Base-by-base conservation (phyloP, 1,140 invertebrate genomes). In the Seison nebaliae region DNA sequence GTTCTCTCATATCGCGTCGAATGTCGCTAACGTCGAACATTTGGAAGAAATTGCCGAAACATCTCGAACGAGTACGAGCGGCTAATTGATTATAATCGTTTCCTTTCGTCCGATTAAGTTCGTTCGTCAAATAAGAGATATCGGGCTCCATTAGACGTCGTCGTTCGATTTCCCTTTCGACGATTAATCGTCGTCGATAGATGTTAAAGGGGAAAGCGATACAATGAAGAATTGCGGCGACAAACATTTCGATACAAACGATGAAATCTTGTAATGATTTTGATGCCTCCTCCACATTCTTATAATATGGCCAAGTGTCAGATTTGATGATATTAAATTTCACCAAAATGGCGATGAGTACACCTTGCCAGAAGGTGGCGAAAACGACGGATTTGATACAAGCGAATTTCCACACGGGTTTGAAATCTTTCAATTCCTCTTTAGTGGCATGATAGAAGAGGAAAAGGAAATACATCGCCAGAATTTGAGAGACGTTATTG, bases 341-440 rank as follows among this genome's bases (percentile, higher is more conserved):
- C 1, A 77, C 76, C 45, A 86, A 60, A 43, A 78, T 66, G 47
- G 76, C 72, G 40, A 91, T 79, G 11, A 81, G 28, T 8, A 1
- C 14, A 33, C 49, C 77, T 74, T 70, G 86, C 80, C 86, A 88
- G 61, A 93, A 93, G 36, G 81, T 86, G 50, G 88, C 80, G 62
- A 93, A 93, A 9, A 93, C 78, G 36, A 93, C 83, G 49, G 78
- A 75, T 66, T 93, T 93, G 42, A 93, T 86, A 54, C 83, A 91
- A n/a, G 91, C 62, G 62, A 91, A 91, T 60, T 93, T 91, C 38
- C 76, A 74, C 45, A 93, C 66, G 5, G 83, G 81, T 50, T 74
- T 74, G 71, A 91, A 81, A 12, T 80, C 79, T 45, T 70, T 67
- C 5, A 91, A 57, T 57, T 84, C 76, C 44, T 72, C 66, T 47